Evolutionary conservation across 2,797 vertebrate genomes (phyloP).

Genomic region (Trematomus bernacchii): DNA sequence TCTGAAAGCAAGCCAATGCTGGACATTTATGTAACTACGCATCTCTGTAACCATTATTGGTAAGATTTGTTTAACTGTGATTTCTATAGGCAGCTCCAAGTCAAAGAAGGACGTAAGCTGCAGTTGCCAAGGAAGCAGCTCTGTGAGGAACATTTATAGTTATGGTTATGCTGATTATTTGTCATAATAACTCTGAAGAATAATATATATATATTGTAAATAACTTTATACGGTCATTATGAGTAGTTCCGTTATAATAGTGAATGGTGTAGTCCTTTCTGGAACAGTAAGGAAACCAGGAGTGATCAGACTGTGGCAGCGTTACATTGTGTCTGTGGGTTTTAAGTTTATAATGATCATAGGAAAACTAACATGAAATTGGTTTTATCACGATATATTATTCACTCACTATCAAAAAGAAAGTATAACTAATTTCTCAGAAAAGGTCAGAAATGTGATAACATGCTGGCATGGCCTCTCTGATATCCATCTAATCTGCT

Average conservation of each 20-base stretch:
- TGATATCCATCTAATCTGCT: conserved; percentile 68
- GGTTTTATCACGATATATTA: conserved; percentile 5
- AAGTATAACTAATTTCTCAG: conserved; percentile 35
- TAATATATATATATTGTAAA: neutral
- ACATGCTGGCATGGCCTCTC: conserved; percentile 39
- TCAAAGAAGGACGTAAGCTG: conserved; percentile 8
- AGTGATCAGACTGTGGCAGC: neutral
- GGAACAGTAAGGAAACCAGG: neutral
- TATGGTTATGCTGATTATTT: neutral
- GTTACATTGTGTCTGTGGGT: neutral
- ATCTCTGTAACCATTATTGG: conserved; percentile 16
- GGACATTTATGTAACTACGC: conserved; percentile 24
- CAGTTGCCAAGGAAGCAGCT: conserved; percentile 26
- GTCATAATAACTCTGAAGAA: neutral
- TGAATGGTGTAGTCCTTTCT: neutral
- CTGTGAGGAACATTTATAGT: conserved; percentile 9
- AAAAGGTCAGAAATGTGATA: conserved; percentile 62
- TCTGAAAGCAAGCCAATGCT: conserved; percentile 20
- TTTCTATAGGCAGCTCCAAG: conserved; percentile 12
- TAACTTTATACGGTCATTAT: neutral
- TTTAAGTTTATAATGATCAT: conserved; percentile 13
- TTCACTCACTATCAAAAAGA: conserved; percentile 26
- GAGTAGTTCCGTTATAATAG: neutral
- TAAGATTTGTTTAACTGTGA: neutral
- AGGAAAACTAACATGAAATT: conserved; percentile 3